phyloP scores from a whole-genome alignment of 2,888 invertebrate species.

The Apoda limacodes region DNA sequence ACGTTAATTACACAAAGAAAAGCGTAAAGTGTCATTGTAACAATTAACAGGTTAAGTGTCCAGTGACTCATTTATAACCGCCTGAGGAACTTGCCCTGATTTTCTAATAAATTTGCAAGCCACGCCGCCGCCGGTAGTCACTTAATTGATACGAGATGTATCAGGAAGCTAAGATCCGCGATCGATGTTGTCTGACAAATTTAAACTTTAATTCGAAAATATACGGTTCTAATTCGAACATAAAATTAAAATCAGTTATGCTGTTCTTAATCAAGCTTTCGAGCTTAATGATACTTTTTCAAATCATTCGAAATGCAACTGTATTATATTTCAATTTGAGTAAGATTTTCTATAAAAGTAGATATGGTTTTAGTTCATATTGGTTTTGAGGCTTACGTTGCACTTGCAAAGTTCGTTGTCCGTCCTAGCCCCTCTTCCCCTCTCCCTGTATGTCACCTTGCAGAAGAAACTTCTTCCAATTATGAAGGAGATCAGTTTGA shows the following conservation, averaged over 20 bases:
- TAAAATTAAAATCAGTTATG: constrained; percentile 23
- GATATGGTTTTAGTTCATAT: constrained; percentile 27
- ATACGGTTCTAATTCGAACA: constrained; percentile 23
- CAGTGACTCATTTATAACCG: too few species aligned
- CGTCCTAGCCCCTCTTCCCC: constrained; percentile 55
- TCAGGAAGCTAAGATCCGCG: constrained; percentile 52
- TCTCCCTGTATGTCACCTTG: constrained; percentile 30
- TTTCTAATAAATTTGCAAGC: constrained; percentile 57
- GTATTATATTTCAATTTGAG: constrained; percentile 27
- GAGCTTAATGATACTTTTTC: constrained; percentile 64
- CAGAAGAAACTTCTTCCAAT: constrained; percentile 40
- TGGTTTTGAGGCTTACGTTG: constrained; percentile 23
- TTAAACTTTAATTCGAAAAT: too few species aligned
- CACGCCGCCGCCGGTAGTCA: too few species aligned
- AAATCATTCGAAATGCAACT: constrained; percentile 24
- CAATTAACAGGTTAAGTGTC: too few species aligned
- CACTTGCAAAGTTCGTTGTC: constrained; percentile 51
- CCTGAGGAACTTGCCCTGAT: constrained; percentile 49
- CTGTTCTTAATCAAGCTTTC: constrained; percentile 42
- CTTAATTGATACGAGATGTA: constrained; percentile 58
- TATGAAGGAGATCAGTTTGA: constrained; percentile 34
- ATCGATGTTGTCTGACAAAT: constrained; percentile 36
- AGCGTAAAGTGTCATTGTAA: too few species aligned
- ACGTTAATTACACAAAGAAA: too few species aligned
- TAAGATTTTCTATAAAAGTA: constrained; percentile 18